These are phyloP conservation scores for Phalanger gymnotis DNA, from an alignment of 2,797 vertebrate genomes.

Conservation along the genomic window DNA sequence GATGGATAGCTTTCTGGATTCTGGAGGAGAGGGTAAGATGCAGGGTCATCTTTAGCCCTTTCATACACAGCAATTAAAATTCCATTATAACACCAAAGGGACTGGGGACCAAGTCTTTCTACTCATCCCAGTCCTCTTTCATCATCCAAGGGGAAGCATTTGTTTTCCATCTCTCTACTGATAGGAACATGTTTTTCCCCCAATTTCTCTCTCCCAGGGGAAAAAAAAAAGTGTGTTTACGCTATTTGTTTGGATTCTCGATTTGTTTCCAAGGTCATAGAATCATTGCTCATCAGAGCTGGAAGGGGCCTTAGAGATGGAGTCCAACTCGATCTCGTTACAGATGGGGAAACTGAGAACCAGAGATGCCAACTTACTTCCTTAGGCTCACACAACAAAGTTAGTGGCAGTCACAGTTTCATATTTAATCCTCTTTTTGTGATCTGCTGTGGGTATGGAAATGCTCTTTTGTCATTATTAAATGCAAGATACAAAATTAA, in stretches of 20 bases:
- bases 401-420: not conserved
- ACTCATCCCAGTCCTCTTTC: constrained; percentile 22
- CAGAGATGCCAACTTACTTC: not conserved
- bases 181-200: constrained; percentile 8
- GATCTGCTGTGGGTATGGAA: not conserved
- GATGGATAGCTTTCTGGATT: not conserved
- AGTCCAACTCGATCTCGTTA: not conserved
- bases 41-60: not conserved
- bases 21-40: not conserved
- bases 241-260: constrained; percentile 14
- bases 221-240: constrained; percentile 46
- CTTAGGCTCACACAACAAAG: not conserved
- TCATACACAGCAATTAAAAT: not conserved
- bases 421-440: not conserved
- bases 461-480: not conserved
- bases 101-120: not conserved
- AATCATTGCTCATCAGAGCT: not conserved
- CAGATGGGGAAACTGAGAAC: not conserved
- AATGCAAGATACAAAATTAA: not conserved
- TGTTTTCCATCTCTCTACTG: constrained; percentile 40
- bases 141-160: not conserved
- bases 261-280: constrained; percentile 38
- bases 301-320: not conserved
- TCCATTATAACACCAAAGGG: not conserved
- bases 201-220: constrained; percentile 47